Conservation (phyloP, 2,888 invertebrate genomes). For the Sesia bembeciformis region DNA sequence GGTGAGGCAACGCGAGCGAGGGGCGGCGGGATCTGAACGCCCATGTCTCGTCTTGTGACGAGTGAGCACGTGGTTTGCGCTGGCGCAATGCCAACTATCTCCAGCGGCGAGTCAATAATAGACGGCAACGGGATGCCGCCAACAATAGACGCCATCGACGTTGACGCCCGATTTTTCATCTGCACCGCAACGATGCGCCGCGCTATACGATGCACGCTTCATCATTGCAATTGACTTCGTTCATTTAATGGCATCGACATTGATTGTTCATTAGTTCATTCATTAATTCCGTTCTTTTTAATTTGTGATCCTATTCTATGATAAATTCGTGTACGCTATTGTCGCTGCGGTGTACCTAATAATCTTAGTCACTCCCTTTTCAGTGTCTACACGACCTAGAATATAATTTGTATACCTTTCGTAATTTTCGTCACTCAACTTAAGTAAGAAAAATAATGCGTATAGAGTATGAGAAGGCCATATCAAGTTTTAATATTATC, state of each 20-base stretch:
- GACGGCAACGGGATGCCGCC: constrained; percentile 70
- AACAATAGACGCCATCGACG: constrained; percentile 66
- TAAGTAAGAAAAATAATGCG: no score
- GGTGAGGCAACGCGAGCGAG: neutral
- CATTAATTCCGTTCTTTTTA: no score
- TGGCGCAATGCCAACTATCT: constrained; percentile 69
- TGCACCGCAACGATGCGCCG: constrained; percentile 10
- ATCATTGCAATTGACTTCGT: no score
- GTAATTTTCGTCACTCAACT: no score
- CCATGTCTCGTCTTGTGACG: constrained; percentile 62
- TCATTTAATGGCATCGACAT: no score
- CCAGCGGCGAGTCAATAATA: constrained; percentile 74
- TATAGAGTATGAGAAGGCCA: constrained; percentile 26
- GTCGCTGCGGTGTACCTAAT: no score
- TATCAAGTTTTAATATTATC: constrained; percentile 55
- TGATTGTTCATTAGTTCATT: no score
- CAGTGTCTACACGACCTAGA: no score
- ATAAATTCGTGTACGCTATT: no score
- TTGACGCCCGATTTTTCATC: constrained; percentile 16
- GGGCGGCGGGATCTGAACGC: constrained; percentile 11
- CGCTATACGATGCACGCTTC: neutral
- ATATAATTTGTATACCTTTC: no score
- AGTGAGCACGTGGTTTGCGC: constrained; percentile 61
- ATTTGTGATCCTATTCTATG: no score
- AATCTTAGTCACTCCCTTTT: no score